Base-by-base conservation (phyloP, 2,797 vertebrate species). In the Triplophysa bombifrons region DNA sequence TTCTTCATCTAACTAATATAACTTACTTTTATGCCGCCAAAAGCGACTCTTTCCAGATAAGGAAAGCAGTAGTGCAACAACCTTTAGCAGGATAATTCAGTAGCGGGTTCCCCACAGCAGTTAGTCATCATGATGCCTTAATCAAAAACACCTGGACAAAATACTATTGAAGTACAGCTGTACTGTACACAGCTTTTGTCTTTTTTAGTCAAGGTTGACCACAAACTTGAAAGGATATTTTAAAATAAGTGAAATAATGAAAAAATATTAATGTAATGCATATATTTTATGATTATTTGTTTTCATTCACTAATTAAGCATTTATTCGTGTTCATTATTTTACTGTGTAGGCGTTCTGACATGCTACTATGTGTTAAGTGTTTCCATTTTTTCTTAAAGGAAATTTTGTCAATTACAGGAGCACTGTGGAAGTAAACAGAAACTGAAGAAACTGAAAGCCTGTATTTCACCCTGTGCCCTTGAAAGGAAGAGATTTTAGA, bases 1-100 rank as follows among this genome's bases (percentile, higher is more conserved):
- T 72, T 58, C 63, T 84, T 86, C 81, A 55, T 63, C 72, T 74
- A 83, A 20, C 58, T 78, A 84, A 34, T 50, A 56, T 80, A 82
- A 84, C 74, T 67, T 78, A 85, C 58, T 76, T 73, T 80, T 84
- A 74, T 85, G 88, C 93, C 88, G 88, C 90, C 92, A 91, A 92
- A 90, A 90, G 93, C 91, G 89, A 92, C 91, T 91, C 92, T 93
- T 93, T 93, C 94, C 92, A 89, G 91, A 88, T 90, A 92, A 91
- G 93, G 93, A 95, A 95, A 96, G 94, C 92, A 93, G 93, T 97
- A 98, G 96, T 98, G 97, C 97, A 98, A 99, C 95, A 94, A 95
- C 90, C 94, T 93, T 94, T 87, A 89, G 88, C 90, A 91, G 87
- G 85, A 84, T 92, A 92, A 81, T 82, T 89, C 90, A 89, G 82